Evolutionary conservation across 2,888 invertebrate species (phyloP), one percentile per base, ranked within the genome.

Genomic region (Rhodophaea formosa): DNA sequence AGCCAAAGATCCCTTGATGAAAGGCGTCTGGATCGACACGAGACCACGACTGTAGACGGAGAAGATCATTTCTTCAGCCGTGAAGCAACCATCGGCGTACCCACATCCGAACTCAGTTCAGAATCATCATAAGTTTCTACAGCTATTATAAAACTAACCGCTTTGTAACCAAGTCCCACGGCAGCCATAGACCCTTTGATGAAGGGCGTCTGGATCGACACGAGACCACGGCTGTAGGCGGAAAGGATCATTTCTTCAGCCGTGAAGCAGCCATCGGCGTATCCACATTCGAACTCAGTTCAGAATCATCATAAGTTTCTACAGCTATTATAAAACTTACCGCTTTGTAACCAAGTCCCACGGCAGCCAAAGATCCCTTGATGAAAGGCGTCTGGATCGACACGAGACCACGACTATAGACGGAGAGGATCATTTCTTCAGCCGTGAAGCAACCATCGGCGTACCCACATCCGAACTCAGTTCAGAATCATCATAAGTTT

Each of bases 101-200:
- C 2, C 1, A 7, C 32, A 6, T 1, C 8, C 5, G 1, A 6
- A 1, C 32, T 32, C 8, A 6, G 32, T 7, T 3, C 2, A 44
- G 5, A 16, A 3, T n/a, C n/a, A n/a, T n/a, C n/a, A n/a, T n/a
- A n/a, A n/a, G n/a, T n/a, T n/a, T n/a, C n/a, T n/a, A n/a, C n/a
- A n/a, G n/a, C n/a, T n/a, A n/a, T n/a, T n/a, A n/a, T n/a, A n/a
- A 16, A 17, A 56, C 65, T 71, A 63, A 93, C 89, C 7, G 88
- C 75, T 45, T 89, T 81, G 66, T 91, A 92, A 0, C 93, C 92
- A 1, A 94, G 68, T 7, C 96, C 97, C 23, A 97, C 92, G 8
- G 97, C 97, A 15, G 97, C 97, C 97, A 98, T 97, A 8, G 95
- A 94, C 23, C 96, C 96, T n/a, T 78, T 81, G 15, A 94, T 92